phyloP scores from a whole-genome alignment of 2,888 invertebrate species.

The Napeogenes sylphis region DNA sequence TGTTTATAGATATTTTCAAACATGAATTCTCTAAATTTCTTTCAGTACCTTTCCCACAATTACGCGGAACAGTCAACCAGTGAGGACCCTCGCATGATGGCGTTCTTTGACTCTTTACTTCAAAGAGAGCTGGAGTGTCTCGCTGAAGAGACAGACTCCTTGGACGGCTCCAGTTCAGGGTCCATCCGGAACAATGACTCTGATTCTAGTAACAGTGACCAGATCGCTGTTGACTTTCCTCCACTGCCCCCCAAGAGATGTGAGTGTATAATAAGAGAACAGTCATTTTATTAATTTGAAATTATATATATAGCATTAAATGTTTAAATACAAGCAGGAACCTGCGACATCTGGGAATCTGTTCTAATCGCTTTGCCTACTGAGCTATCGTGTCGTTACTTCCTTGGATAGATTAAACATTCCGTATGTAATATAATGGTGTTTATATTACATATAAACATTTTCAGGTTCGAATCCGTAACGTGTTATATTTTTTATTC shows the following conservation, averaged over 20 bases:
- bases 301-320: too few species aligned
- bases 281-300: too few species aligned
- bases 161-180: conserved; percentile 55
- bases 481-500: too few species aligned
- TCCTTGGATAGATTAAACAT: too few species aligned
- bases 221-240: conserved; percentile 55
- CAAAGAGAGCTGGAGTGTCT: conserved; percentile 93
- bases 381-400: too few species aligned
- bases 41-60: conserved; percentile 89
- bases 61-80: conserved; percentile 91
- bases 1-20: too few species aligned
- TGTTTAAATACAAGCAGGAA: too few species aligned
- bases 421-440: too few species aligned
- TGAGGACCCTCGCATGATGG: conserved; percentile 97
- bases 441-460: too few species aligned
- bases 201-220: conserved; percentile 61
- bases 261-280: conserved; percentile 27
- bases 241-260: conserved; percentile 61
- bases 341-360: too few species aligned
- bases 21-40: conserved; percentile 18
- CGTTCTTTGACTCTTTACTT: conserved; percentile 95
- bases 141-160: conserved; percentile 74
- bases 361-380: too few species aligned
- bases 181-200: conserved; percentile 47
- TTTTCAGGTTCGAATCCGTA: too few species aligned